Base-by-base conservation (phyloP, 1,140 invertebrate species). In the Piezodorus guildinii region DNA sequence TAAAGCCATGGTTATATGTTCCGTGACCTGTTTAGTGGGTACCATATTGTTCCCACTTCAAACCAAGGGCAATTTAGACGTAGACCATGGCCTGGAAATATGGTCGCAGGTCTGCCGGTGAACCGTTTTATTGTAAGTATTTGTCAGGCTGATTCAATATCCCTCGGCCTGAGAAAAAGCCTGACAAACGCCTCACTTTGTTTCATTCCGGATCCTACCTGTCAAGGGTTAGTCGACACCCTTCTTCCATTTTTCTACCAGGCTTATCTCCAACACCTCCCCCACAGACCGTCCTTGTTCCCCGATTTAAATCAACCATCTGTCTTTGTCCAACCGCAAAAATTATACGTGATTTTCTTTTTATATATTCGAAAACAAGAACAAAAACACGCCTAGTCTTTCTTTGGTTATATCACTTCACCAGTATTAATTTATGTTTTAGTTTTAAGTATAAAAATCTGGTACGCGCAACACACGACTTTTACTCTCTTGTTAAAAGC, bases 111-210 rank as follows among this genome's bases (percentile, higher is more conserved):
- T 25, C 23, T 56, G 23, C 23, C 46, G 46, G 46, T 49, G 46
- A 49, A 49, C 52, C 52, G 23, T 56, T 56, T 56, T 56, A 56
- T 56, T 56, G 52, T 56, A 23, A 56, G 52, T 56, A 56, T 56
- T 56, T 56, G 52, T 56, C 52, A 23, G 52, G 21, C 52, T 56
- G 52, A 56, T 56, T 56, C 52, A 56, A 56, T 56, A 56, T 56
- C 52, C 52, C 17, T 30, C 19, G 17, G 52, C 9, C 19, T 23
- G 23, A 8, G 17, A 56, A 56, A 56, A 56, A 56, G 17, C 52
- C 52, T 23, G 52, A 56, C 52, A 56, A 56, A 56, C 52, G 52
- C 52, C 52, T 56, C 52, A 56, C 19, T 56, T 56, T 23, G 52
- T 56, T 56, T 56, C 17, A 56, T 39, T 16, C 52, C 9, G 52